Base-by-base conservation (phyloP, 2,888 invertebrate species). In the Phasia obesa region DNA sequence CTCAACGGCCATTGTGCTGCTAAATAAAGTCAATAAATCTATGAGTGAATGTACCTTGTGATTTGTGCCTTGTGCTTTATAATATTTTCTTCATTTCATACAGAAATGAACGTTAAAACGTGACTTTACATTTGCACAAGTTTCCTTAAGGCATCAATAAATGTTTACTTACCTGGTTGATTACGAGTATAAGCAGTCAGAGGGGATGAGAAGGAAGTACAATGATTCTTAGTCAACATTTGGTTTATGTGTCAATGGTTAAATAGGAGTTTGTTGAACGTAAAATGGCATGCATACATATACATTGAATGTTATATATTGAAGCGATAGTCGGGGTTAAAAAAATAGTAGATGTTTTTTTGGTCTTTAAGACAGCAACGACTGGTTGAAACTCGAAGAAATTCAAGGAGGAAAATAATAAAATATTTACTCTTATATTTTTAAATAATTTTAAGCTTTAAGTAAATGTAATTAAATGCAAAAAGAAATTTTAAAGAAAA, bases 81-180 rank as follows among this genome's bases (percentile, higher is more conserved):
- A 42, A 42, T 27, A 59, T 38, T 69, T 53, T 44, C 17, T 38
- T 65, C 71, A 57, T 42, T 65, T 64, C 55, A 65, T 31, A 13
- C 17, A 49, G 42, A 47, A 62, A 62, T 64, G 64, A 42, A 78
- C 25, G 17, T 38, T 62, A 31, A 71, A 71, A 78, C 71, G 78
- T 78, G 71, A 78, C 78, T 71, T 51, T 21, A 71, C 35, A 49
- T 71, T 71, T 78, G 57, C 7, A 57, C 78, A 78, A 49, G 78
- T 78, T 64, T 71, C 38, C 78, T 78, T 42, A 49, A 65, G 71
- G 64, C 19, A 69, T 31, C 11, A 70, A 17, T 35, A 57, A 55
- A 27, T 27, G 55, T 25, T 53, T 15, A 13, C 5, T 21, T n/a
- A 7, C 4, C 53, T 23, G 25, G n/a, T 13, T 0, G 7, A 4